phyloP scores from a whole-genome alignment of 2,113 vertebrate genomes.

The Ceyx margarethae region DNA sequence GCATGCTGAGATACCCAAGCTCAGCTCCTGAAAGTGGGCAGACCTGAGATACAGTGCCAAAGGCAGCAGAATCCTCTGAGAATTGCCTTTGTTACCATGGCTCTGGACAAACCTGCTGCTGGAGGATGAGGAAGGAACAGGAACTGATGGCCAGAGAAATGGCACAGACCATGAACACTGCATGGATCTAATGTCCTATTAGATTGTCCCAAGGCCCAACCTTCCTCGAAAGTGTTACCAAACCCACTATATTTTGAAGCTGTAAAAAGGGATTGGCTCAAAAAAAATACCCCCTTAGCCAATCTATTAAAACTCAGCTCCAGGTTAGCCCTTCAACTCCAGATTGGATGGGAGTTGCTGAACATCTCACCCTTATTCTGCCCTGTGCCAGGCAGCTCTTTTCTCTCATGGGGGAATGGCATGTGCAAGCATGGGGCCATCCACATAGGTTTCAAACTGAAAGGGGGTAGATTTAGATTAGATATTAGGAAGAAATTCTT shows the following conservation, averaged over 20 bases:
- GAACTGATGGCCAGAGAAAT: neutral
- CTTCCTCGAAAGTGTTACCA: neutral
- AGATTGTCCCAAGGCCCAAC: neutral
- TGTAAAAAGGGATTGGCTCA: neutral
- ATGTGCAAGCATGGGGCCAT: rapidly evolving
- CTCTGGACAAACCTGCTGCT: neutral
- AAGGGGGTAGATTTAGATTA: neutral
- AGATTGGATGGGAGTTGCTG: neutral
- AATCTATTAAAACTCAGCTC: neutral
- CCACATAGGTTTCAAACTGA: neutral
- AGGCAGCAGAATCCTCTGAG: neutral
- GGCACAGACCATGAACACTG: rapidly evolving
- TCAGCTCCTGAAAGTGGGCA: neutral
- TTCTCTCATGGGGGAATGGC: rapidly evolving
- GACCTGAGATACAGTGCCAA: neutral
- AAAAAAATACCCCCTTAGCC: neutral
- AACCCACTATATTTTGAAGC: rapidly evolving
- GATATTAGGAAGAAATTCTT: neutral
- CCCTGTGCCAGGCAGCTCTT: rapidly evolving
- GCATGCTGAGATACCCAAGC: rapidly evolving
- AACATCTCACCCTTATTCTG: neutral
- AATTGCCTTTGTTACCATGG: rapidly evolving
- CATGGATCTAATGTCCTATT: neutral
- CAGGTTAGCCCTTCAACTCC: neutral
- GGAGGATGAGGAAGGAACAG: neutral